Base-by-base conservation (phyloP, 2,888 invertebrate genomes). In the Tachina lurida region DNA sequence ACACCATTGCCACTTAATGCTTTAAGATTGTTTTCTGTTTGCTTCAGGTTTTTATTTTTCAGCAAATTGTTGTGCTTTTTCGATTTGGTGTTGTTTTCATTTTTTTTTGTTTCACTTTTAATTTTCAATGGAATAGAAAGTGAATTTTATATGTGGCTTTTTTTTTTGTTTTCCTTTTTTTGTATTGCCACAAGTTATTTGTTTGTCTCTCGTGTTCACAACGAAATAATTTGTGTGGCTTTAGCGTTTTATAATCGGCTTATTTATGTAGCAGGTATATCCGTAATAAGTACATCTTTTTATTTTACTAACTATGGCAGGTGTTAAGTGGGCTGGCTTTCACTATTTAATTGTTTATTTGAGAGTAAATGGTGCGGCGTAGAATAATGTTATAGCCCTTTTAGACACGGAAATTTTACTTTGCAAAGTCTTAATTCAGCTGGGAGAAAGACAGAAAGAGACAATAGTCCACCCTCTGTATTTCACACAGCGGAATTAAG, bases 91-190 rank as follows among this genome's bases (percentile, higher is more conserved):
- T 70, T 81, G 54, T 81, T 86, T 74, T 87, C 76, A 58, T 83
- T 87, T 7, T 31, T 31, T 31, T 77, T 70, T 86, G 70, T 75
- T 84, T 87, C 80, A 86, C 85, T 82, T 86, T 87, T 85, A 83
- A 80, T 87, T 87, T 87, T 87, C 88, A 88, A 86, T 81, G 88
- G 87, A 88, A 87, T 88, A 88, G 88, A 88, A 88, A 88, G 88
- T 88, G 87, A 87, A 87, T 87, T 88, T 86, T 70, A 82, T 75
- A 75, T 49, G 70, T 31, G 62, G 75, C 67, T 78, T 52, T 60
- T 70, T 60, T 68, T 47, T 45, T 71, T 31, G 31, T 31, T 62
- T 67, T 65, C 63, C 10, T 62, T 15, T 31, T 73, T 74, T 75
- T 62, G n/a, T 65, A 76, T 47, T 58, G 41, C 76, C 68, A 70